Base-by-base conservation (phyloP, 2,888 invertebrate genomes). In the Mimas tiliae region DNA sequence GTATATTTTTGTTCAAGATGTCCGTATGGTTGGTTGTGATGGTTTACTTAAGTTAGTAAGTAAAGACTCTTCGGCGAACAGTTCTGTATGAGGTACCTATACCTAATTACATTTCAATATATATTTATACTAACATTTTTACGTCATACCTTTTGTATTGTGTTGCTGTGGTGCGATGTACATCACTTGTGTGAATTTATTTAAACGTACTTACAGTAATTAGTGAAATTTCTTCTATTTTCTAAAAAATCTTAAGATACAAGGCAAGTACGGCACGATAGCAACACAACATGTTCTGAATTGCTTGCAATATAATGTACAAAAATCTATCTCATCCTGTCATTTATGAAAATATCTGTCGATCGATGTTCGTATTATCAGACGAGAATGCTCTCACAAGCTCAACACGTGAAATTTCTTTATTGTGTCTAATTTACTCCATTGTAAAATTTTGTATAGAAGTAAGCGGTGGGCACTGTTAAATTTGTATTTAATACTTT, bases 21-120 rank as follows among this genome's bases (percentile, higher is more conserved):
- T 91, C 93, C 91, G 92, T 88, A 91, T 88, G 91, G 91, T 91
- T 92, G 93, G 93, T 93, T 93, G 93, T 93, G 93, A 93, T 90
- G 92, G 89, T 91, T 92, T 93, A 93, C 92, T 91, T 93, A 93
- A 91, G 91, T 93, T 92, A 93, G 90, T 90, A 90, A 91, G 86
- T 79, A 58, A 73, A 70, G 84, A 89, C 85, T 88, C 87, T 88
- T 87, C 86, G 85, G 84, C 88, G 86, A 88, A 85, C 85, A 82
- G 82, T 83, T 85, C 80, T 85, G 79, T 87, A 85, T 86, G 82
- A 82, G 82, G 77, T 38, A 27, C 27, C 27, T 83, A 80, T 78
- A 79, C 77, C 80, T 80, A 83, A 79, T 81, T 83, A 84, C 79
- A 80, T 77, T 78, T 75, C 72, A 75, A 80, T 76, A 78, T 78